Conservation (phyloP, 2,797 vertebrate genomes). For the Sebastes steindachneri region DNA sequence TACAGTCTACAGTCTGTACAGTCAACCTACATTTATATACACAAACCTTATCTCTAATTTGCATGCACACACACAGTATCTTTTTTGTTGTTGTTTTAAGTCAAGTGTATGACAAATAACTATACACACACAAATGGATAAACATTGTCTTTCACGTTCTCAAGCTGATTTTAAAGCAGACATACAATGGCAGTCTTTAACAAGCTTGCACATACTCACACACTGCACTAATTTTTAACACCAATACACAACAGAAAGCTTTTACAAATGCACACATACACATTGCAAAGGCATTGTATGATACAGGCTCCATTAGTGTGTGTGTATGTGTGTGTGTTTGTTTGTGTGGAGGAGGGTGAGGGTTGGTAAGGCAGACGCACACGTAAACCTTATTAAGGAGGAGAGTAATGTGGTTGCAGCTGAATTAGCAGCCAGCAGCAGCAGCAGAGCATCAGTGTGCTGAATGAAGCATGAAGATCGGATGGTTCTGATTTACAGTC, state of each 20-base stretch:
- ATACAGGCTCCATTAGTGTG: constrained; percentile 1
- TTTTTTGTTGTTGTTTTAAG: neutral
- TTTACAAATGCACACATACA: neutral
- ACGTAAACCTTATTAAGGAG: constrained; percentile 63
- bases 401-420: constrained; percentile 69
- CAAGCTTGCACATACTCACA: neutral
- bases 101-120: neutral
- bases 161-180: neutral
- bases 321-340: neutral
- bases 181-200: neutral
- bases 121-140: neutral
- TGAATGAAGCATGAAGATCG: constrained; percentile 39
- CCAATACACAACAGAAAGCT: neutral
- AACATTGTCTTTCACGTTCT: neutral
- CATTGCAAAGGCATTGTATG: neutral
- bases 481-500: constrained; percentile 39
- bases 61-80: neutral
- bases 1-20: neutral
- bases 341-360: constrained; percentile 15
- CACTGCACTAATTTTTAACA: neutral
- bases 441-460: constrained; percentile 47
- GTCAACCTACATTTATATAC: neutral
- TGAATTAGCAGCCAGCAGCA: constrained; percentile 64
- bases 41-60: neutral
- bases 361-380: constrained; percentile 40